A percentile compares a stretch with the other conserved stretches of the same genome.
phyloP scores from a whole-genome alignment of 2,888 invertebrate genomes.

The Diplazon laetatorius region DNA sequence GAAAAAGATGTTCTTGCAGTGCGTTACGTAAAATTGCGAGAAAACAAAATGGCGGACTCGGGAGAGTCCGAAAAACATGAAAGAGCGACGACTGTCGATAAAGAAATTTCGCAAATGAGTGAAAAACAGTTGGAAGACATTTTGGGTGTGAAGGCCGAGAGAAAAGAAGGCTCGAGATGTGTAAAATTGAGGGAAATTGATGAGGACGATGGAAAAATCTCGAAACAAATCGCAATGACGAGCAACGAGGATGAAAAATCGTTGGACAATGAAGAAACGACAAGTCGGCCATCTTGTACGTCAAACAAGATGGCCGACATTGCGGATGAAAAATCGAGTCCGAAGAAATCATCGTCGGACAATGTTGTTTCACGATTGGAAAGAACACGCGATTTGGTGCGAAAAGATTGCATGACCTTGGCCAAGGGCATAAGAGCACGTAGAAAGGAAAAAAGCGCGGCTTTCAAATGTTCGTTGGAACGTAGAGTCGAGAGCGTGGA shows the following conservation, averaged over 20 bases:
- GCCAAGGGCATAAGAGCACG: slow-evolving; percentile 55
- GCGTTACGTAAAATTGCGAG: slow-evolving; percentile 53
- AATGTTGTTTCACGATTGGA: slow-evolving; percentile 37
- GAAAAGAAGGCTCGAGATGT: slow-evolving; percentile 45
- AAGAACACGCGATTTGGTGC: slow-evolving; percentile 54
- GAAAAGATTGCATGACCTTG: slow-evolving; percentile 55
- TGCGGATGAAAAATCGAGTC: slow-evolving; percentile 8
- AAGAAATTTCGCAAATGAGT: slow-evolving; percentile 20
- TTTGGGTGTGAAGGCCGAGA: slow-evolving; percentile 47
- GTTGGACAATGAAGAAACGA: background rate
- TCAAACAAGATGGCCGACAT: too few relatives aligned
- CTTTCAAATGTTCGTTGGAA: slow-evolving; percentile 61
- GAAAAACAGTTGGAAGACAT: slow-evolving; percentile 48
- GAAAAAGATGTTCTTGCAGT: slow-evolving; percentile 36
- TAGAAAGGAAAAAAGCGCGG: slow-evolving; percentile 51
- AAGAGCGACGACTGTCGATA: background rate
- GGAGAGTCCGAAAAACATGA: background rate
- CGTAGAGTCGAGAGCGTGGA: slow-evolving; percentile 65
- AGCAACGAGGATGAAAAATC: background rate
- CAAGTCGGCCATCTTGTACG: background rate
- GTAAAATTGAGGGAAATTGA: slow-evolving; percentile 41
- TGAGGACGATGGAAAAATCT: slow-evolving; percentile 6
- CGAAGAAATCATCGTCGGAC: slow-evolving; percentile 7
- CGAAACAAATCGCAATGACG: background rate
- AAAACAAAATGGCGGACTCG: slow-evolving; percentile 13